Evolutionary conservation across 2,113 vertebrate species (phyloP).

Genomic region (Polypterus senegalus): DNA sequence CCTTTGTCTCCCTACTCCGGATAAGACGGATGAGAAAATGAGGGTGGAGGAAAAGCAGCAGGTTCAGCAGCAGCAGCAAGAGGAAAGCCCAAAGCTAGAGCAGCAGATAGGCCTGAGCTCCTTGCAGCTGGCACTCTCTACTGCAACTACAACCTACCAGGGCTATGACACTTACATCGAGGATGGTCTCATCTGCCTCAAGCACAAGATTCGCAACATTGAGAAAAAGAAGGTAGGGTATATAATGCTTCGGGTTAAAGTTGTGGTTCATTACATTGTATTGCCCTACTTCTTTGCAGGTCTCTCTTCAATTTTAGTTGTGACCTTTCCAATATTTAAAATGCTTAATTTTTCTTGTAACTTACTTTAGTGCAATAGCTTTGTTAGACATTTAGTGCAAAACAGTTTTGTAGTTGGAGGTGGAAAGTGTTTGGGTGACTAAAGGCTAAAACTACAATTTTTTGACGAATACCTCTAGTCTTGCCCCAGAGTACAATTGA

Average conservation of each 20-base stretch:
- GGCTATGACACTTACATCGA: slow-evolving; percentile 86
- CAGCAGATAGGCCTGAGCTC: slow-evolving; percentile 30
- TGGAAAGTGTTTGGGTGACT: too few relatives aligned
- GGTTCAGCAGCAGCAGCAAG: slow-evolving; percentile 28
- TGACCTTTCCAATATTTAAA: too few relatives aligned
- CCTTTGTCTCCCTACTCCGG: slow-evolving; percentile 42
- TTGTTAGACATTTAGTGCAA: too few relatives aligned
- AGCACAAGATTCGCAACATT: slow-evolving; percentile 91
- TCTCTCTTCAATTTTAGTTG: too few relatives aligned
- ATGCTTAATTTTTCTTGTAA: too few relatives aligned
- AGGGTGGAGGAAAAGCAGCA: slow-evolving; percentile 45
- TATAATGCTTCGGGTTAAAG: neutral
- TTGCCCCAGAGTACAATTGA: too few relatives aligned
- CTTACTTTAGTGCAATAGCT: too few relatives aligned
- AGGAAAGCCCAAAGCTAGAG: slow-evolving; percentile 24
- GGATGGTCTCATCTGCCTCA: slow-evolving; percentile 87
- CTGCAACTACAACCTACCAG: slow-evolving; percentile 52
- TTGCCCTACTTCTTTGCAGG: neutral
- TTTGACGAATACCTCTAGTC: too few relatives aligned
- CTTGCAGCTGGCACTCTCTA: slow-evolving; percentile 50
- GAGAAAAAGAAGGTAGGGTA: slow-evolving; percentile 88
- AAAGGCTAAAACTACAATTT: too few relatives aligned
- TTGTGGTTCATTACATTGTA: neutral
- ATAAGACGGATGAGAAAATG: slow-evolving; percentile 35
- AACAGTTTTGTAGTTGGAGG: too few relatives aligned